Evolutionary conservation across 2,113 vertebrate genomes (phyloP), one percentile per base, ranked within the genome.

Genomic region (Lanius ludovicianus): DNA sequence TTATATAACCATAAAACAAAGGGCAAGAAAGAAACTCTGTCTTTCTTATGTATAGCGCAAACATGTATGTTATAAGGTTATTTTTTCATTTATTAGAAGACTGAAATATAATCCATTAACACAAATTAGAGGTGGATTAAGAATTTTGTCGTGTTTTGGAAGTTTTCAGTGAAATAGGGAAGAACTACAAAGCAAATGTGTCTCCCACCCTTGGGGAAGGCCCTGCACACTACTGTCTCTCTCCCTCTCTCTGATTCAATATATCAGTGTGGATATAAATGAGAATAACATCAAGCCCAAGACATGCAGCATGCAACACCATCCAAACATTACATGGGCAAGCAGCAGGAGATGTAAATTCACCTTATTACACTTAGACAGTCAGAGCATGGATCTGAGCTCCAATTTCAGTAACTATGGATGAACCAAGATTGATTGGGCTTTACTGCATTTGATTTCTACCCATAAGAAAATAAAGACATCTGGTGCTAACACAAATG

Each of bases 221-320:
- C 8, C 47, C 56, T 35, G 56, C 11, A 52, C 4, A 15, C 6
- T 50, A 18, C 17, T 37, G 7, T 37, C 19, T 84, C 46, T 64
- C 19, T 84, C 15, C 6, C 11, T 42, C 7, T 69, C n/a, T 37
- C 11, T 37, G 22, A 20, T 7, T 74, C 11, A 25, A 12, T 33
- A 63, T 3, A 4, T 52, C 76, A 53, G 4, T 13, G 14, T 15
- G n/a, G 17, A 35, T 35, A 10, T 37, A 76, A 82, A 73, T 6
- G 14, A 83, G 18, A 85, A 85, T 57, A 22, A 62, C 30, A 7
- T 87, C 70, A 93, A 73, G 55, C 5, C 25, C 2, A 4, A 83
- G 17, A 39, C 6, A 11, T 9, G 7, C 4, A 56, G 24, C 11
- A 30, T 1, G 9, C 9, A 22, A 35, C 3, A 2, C n/a, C 33